A percentile compares a stretch with the other conserved stretches of the same genome.
Conservation (phyloP, 2,888 invertebrate species). For the Torymus tubicola region DNA sequence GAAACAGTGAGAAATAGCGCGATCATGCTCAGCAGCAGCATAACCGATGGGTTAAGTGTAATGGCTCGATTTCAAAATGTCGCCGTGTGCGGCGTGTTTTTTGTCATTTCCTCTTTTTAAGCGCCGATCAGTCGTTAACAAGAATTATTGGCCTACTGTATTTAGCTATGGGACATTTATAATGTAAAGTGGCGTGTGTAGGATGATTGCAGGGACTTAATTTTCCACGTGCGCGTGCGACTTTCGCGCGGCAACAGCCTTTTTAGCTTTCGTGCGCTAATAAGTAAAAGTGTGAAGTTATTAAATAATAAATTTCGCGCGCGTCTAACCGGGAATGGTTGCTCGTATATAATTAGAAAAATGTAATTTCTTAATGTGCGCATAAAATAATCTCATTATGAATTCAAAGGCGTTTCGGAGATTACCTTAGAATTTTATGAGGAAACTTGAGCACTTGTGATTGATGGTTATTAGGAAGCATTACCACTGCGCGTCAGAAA, state of each 20-base stretch:
- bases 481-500: not conserved
- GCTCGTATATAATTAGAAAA: slow-evolving; percentile 19
- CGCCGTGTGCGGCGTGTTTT: not conserved
- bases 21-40: not conserved
- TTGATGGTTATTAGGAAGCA: slow-evolving; percentile 34
- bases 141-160: slow-evolving; percentile 29
- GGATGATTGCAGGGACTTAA: slow-evolving; percentile 16
- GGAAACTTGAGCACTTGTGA: slow-evolving; percentile 14
- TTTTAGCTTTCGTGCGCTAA: slow-evolving; percentile 7
- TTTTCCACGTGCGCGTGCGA: not conserved
- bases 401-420: too few species aligned
- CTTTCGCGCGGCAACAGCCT: not conserved
- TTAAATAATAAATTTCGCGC: slow-evolving; percentile 17
- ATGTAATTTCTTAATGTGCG: slow-evolving; percentile 17
- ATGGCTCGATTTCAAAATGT: slow-evolving; percentile 35
- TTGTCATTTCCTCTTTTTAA: slow-evolving; percentile 16
- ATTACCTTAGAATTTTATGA: not conserved
- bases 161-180: slow-evolving; percentile 25
- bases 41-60: not conserved
- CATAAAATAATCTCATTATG: not conserved
- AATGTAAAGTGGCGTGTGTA: not conserved
- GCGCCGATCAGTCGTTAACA: slow-evolving; percentile 34
- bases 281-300: slow-evolving; percentile 14
- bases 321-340: not conserved
- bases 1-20: slow-evolving; percentile 35